Evolutionary conservation across 2,888 invertebrate genomes (phyloP), one percentile per base, ranked within the genome.

Genomic region (Selenia dentaria): DNA sequence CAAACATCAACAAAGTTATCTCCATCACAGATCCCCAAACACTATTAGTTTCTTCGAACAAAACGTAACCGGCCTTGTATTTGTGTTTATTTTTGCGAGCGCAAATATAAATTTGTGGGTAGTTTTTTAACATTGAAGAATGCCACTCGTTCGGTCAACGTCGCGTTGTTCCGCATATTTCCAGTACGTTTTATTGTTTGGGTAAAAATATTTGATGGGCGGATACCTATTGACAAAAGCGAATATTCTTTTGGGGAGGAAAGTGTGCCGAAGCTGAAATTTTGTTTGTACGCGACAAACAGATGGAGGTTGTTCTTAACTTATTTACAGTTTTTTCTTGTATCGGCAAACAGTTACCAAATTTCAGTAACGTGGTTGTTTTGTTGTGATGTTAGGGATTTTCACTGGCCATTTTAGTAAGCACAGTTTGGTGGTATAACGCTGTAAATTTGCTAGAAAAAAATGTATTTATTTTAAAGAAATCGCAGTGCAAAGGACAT

Each of bases 91-190:
- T 49, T 54, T 48, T 18, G 18, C 35, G 40, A 41, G 35, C 12
- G 66, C 55, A 66, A 61, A 66, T 13, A 47, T 64, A 71, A 63
- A 41, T 58, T 71, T 59, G 65, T 38, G 35, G 14, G 12, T 37
- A 37, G 16, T 13, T 32, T 43, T 54, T 60, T 61, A 66, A 67
- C 62, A 57, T 61, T 66, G 61, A 70, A 62, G 61, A 65, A 73
- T 67, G 59, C 44, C 46, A 57, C 42, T 50, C 59, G 57, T 44
- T 67, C 59, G 60, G 60, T 70, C 72, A 70, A 60, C 62, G 69
- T 66, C 57, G 52, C 37, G 44, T 4, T 8, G 22, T 22, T 6
- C 54, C 53, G 41, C 51, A 38, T 59, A 63, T 67, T 66, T 63
- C 54, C 45, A 53, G 46, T 59, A 56, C 45, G 63, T 59, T 62